Percentiles rank a stretch among this genome's conserved stretches.
These are phyloP conservation scores for Corythornis madagascariensis DNA, from an alignment of 2,113 vertebrate genomes.

Conservation along the genomic window DNA sequence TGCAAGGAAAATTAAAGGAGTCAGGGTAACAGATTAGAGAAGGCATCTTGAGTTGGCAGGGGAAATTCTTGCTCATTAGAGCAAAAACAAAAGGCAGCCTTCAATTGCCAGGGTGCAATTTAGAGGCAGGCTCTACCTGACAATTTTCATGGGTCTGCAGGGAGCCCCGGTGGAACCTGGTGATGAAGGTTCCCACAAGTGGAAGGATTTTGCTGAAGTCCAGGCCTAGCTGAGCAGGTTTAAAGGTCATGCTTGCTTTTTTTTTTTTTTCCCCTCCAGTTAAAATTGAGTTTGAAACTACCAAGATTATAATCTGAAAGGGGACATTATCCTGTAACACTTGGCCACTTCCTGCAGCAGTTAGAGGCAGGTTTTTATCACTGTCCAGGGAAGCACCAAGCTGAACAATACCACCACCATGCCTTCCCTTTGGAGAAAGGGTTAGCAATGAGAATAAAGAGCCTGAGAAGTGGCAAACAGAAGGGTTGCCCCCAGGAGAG, in stretches of 20 bases:
- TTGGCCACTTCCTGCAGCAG: neutral
- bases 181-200: neutral
- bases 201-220: neutral
- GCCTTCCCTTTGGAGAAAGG: neutral
- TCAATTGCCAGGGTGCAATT: constrained; percentile 19
- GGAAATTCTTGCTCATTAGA: constrained; percentile 23
- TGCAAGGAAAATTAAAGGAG: constrained; percentile 32
- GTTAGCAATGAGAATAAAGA: neutral
- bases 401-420: neutral
- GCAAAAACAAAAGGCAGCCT: constrained; percentile 15
- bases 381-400: neutral
- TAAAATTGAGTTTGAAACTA: neutral
- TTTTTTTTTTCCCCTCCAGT: neutral
- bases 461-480: neutral
- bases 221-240: neutral
- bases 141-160: constrained; percentile 10
- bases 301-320: neutral
- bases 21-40: neutral
- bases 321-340: neutral
- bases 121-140: neutral
- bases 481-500: constrained; percentile 24
- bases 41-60: neutral
- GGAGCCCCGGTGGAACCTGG: neutral
- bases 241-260: neutral
- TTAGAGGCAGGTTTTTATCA: neutral